Conservation (phyloP, 2,888 invertebrate genomes). For the Leptinotarsa haldemani region DNA sequence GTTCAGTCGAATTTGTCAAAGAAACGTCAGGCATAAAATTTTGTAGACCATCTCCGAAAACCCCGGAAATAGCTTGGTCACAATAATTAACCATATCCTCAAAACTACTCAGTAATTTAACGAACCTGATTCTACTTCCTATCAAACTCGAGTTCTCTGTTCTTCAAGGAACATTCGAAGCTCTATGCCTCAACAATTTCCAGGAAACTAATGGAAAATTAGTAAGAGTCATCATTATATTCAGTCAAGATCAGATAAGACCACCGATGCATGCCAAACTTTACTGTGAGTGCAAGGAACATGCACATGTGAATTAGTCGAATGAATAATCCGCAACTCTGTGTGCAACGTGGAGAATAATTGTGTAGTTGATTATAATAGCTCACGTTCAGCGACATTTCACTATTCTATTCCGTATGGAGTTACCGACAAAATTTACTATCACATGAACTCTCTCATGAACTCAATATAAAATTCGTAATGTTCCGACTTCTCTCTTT, state of each 20-base stretch:
- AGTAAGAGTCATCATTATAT: background rate
- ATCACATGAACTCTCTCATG: too few species aligned
- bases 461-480: too few species aligned
- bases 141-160: background rate
- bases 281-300: slow-evolving; percentile 4
- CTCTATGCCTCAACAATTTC: background rate
- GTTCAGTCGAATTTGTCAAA: too few species aligned
- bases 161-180: background rate
- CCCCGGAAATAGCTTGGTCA: too few species aligned
- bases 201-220: background rate
- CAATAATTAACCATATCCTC: too few species aligned
- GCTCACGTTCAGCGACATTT: background rate
- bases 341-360: background rate
- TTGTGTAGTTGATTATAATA: slow-evolving; percentile 7
- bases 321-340: slow-evolving; percentile 2
- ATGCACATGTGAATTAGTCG: background rate
- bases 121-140: too few species aligned
- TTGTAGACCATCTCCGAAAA: too few species aligned
- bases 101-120: too few species aligned
- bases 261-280: slow-evolving; percentile 1
- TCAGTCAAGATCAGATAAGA: background rate
- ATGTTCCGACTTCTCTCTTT: too few species aligned
- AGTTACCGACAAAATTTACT: background rate
- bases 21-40: too few species aligned
- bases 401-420: background rate